A percentile compares a stretch with the other conserved stretches of the same genome.
Conservation (phyloP, 2,797 vertebrate genomes). For the Pitangus sulphuratus region DNA sequence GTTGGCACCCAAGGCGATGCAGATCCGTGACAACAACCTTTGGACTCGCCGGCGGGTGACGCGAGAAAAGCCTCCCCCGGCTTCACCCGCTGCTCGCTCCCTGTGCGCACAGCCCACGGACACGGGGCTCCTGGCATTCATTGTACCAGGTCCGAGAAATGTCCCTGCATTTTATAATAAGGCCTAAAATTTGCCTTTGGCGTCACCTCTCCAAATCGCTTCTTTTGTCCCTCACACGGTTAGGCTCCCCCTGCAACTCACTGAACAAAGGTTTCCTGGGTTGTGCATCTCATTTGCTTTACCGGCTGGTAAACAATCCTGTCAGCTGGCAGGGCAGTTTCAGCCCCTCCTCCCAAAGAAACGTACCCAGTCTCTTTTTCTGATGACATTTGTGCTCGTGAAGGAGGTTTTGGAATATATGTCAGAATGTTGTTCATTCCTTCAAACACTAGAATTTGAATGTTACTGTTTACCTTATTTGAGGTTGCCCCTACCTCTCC, state of each 20-base stretch:
- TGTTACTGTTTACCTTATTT: background rate
- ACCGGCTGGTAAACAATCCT: constrained; percentile 8
- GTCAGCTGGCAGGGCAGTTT: background rate
- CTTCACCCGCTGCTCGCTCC: rapidly evolving
- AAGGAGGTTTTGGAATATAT: background rate
- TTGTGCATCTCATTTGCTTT: constrained; percentile 1
- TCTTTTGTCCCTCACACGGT: background rate
- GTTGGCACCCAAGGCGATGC: background rate
- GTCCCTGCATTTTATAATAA: rapidly evolving
- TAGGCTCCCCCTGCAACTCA: background rate
- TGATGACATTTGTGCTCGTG: background rate
- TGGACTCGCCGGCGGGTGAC: background rate
- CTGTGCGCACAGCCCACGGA: background rate
- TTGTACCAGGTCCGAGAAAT: background rate
- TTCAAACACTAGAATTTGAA: background rate
- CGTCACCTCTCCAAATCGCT: background rate
- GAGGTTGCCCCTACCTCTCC: background rate
- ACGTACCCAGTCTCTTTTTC: background rate
- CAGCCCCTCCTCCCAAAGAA: background rate
- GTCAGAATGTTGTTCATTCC: background rate
- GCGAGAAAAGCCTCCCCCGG: background rate
- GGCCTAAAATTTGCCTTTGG: background rate
- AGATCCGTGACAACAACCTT: background rate
- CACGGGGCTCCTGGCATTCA: background rate
- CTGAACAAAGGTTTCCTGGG: constrained; percentile 51